Conservation (phyloP, 2,888 invertebrate genomes). For the Argyra leucocephala region DNA sequence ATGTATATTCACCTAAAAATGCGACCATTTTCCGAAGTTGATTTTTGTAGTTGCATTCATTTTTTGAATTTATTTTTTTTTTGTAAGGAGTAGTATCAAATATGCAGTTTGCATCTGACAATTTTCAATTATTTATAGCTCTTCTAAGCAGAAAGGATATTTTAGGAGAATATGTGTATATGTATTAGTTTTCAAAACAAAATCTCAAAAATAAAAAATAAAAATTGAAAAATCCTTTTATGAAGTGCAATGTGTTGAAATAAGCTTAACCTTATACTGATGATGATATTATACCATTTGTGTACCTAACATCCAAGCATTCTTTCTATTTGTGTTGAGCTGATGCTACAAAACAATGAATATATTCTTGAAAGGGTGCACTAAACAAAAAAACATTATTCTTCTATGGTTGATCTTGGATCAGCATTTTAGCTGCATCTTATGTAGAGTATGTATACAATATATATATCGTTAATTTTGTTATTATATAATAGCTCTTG, state of each 20-base stretch:
- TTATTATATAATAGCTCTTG: too few relatives aligned
- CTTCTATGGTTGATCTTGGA: background rate
- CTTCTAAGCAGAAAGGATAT: slow-evolving; percentile 1
- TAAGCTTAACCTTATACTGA: background rate
- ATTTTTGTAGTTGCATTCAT: too few relatives aligned
- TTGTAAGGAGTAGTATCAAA: background rate
- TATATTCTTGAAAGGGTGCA: background rate
- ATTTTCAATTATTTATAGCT: background rate
- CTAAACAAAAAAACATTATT: background rate
- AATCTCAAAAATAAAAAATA: background rate
- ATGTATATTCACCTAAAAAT: too few relatives aligned
- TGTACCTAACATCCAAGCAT: background rate
- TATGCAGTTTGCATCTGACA: slow-evolving; percentile 1
- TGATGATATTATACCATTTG: background rate
- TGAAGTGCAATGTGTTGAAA: background rate
- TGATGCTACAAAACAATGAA: background rate
- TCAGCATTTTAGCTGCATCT: background rate
- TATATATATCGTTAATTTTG: background rate
- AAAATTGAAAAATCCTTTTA: background rate
- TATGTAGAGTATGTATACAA: background rate
- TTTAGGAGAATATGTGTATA: background rate
- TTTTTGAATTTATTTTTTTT: too few relatives aligned
- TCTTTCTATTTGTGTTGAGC: background rate
- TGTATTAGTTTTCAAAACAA: background rate
- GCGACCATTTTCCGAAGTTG: too few relatives aligned